A percentile compares a stretch with the other conserved stretches of the same genome.
Evolutionary conservation across 2,113 vertebrate species (phyloP).

Genomic region (Tonatia bakeri): DNA sequence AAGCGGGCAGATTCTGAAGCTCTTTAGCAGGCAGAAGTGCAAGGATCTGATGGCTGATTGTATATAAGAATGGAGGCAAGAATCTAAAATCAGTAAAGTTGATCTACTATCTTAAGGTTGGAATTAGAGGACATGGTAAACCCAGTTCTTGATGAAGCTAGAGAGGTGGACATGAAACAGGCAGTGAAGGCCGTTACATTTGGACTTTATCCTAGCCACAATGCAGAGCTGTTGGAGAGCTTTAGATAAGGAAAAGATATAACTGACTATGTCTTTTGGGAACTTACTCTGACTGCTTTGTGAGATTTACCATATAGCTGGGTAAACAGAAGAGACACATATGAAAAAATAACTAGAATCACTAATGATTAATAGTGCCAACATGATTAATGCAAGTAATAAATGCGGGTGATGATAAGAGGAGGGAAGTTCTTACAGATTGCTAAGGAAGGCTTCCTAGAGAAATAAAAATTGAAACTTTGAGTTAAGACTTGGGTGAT

Average conservation of each 20-base stretch:
- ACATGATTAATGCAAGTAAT: slow-evolving; percentile 69
- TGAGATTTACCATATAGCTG: neutral
- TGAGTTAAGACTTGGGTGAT: slow-evolving; percentile 51
- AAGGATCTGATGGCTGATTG: neutral
- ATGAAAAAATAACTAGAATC: slow-evolving; percentile 50
- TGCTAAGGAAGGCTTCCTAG: slow-evolving; percentile 14
- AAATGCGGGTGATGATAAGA: slow-evolving; percentile 66
- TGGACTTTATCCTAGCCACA: neutral
- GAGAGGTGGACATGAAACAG: neutral
- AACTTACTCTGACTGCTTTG: slow-evolving; percentile 6
- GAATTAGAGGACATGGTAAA: neutral
- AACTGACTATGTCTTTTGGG: neutral
- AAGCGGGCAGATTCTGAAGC: neutral
- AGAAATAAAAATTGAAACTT: slow-evolving; percentile 52
- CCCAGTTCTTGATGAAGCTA: neutral
- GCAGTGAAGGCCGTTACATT: neutral
- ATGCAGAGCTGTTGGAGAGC: neutral
- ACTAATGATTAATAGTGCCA: slow-evolving; percentile 67
- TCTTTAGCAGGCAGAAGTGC: neutral
- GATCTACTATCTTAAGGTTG: neutral
- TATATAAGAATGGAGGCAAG: neutral
- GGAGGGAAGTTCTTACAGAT: slow-evolving; percentile 30
- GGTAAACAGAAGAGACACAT: slow-evolving; percentile 57
- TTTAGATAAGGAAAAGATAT: neutral
- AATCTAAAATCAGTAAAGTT: neutral